phyloP scores from a whole-genome alignment of 2,797 vertebrate species.

The Melanotaenia trifasciata region DNA sequence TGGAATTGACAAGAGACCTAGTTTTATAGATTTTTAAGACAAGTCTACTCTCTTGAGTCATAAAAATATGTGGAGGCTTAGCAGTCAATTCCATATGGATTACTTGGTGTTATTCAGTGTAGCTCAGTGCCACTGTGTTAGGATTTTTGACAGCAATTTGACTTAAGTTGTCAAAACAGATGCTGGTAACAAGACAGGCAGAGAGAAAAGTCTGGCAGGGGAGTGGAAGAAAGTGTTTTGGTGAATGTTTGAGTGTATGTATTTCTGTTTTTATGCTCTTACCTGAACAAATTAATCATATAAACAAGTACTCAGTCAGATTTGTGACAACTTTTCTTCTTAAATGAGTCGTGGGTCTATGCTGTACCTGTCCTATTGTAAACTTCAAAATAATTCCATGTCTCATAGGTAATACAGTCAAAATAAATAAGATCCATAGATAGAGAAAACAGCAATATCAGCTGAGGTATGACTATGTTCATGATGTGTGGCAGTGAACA shows the following conservation, averaged over 20 bases:
- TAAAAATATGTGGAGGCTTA: conserved; percentile 53
- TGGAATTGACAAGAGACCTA: conserved; percentile 30
- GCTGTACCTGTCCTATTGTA: not conserved
- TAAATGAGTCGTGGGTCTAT: not conserved
- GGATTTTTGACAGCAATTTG: conserved; percentile 66
- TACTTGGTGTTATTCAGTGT: conserved; percentile 51
- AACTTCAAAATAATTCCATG: conserved; percentile 12
- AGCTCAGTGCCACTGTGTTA: conserved; percentile 33
- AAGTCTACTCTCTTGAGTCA: conserved; percentile 35
- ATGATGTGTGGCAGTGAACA: not conserved
- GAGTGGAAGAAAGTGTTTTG: conserved; percentile 20
- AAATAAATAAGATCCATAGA: not conserved
- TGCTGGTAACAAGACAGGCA: conserved; percentile 47
- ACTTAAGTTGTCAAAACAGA: conserved; percentile 65
- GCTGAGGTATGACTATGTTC: not conserved
- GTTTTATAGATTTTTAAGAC: conserved; percentile 40
- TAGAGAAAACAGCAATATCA: not conserved
- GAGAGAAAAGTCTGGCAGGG: conserved; percentile 36
- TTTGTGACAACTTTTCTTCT: not conserved
- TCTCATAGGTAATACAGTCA: not conserved
- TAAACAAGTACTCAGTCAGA: conserved; percentile 9
- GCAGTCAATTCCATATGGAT: conserved; percentile 63
- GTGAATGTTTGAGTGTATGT: not conserved
- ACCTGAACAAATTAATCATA: conserved; percentile 24
- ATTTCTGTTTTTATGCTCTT: conserved; percentile 4